Evolutionary conservation across 1,140 invertebrate genomes (phyloP), one percentile per base, ranked within the genome.

Genomic region (Microplitis mediator): DNA sequence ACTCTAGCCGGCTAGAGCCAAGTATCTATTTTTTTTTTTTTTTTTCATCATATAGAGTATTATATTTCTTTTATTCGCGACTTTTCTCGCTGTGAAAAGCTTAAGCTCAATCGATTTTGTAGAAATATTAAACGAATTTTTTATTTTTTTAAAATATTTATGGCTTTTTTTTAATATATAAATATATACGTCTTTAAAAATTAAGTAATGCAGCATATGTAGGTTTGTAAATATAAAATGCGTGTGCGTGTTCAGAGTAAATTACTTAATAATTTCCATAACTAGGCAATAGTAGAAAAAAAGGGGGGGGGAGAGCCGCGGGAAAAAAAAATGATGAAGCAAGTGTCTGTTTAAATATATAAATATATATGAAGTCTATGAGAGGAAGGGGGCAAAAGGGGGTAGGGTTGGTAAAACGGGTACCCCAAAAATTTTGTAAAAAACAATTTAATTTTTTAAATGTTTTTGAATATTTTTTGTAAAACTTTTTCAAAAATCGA

Each of bases 241-340:
- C 31, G 67, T 74, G 74, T 71, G 56, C 63, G 77, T 75, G 73
- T 63, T 69, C 14, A 72, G 76, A 75, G 32, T 72, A 78, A 81
- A 82, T 84, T 83, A 83, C 81, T 83, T 83, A 83, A 84, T 83
- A 84, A 82, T 84, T 83, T 83, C 78, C 82, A 84, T 83, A 84
- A 83, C 80, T 75, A 77, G 76, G 52, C 64, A 16, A 62, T 23
- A 71, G 62, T 63, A 52, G 63, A 64, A 69, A 64, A 69, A 69
- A 67, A 51, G 73, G 70, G 52, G 67, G 65, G 66, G 69, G 64
- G 78, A 77, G 73, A 75, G 72, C 73, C 16, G 56, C 70, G 72
- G 74, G 78, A 78, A 73, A 69, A 74, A 72, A 77, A 71, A 72
- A 76, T 56, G 65, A 74, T 65, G 65, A 77, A 36, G 39, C 54